Evolutionary conservation across 2,888 invertebrate genomes (phyloP), one percentile per base, ranked within the genome.

Genomic region (Tenthredo amoena): DNA sequence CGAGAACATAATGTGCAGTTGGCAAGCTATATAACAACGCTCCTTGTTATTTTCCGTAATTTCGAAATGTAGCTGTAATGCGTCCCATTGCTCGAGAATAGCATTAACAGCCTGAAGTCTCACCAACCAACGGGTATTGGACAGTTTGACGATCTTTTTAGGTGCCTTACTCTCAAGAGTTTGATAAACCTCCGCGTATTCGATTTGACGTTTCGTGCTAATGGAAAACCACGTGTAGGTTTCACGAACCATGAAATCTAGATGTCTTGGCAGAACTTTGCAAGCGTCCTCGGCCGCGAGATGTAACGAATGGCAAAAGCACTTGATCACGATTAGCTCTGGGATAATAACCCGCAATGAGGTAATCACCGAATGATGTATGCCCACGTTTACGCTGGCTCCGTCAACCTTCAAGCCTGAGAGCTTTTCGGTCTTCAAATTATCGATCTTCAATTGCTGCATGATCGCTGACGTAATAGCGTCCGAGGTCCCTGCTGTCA

Each of bases 351-450:
- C 76, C 34, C 65, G 74, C n/a, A 86, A 65, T 47, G 65, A 43
- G 15, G 84, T 85, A 71, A 87, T 85, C 18, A 89, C 87, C 6
- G 89, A 89, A 82, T 88, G 85, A 65, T 88, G 40, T 85, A 86
- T 85, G 5, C 89, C 89, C 50, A 89, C 87, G 87, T 88, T 90
- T 0, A 90, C 89, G 84, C 79, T 90, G 12, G 88, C 89, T 50
- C 89, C 89, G 84, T 89, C 89, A 84, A 88, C 88, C 0, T 88
- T 89, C 5, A 89, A 87, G 21, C 89, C 88, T 6, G 89, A 81
- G 50, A 89, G 34, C 58, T 87, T 88, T 71, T 88, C 76, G 65
- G 89, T 40, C 74, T 87, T 87, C 40, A 89, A 74, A 10, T 85
- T 81, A 86, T 88, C 88, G 31, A 76, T 85, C 21, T 87, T 85